A percentile compares a stretch with the other conserved stretches of the same genome.
Conservation (phyloP, 1,140 invertebrate species). For the Formica exsecta region DNA sequence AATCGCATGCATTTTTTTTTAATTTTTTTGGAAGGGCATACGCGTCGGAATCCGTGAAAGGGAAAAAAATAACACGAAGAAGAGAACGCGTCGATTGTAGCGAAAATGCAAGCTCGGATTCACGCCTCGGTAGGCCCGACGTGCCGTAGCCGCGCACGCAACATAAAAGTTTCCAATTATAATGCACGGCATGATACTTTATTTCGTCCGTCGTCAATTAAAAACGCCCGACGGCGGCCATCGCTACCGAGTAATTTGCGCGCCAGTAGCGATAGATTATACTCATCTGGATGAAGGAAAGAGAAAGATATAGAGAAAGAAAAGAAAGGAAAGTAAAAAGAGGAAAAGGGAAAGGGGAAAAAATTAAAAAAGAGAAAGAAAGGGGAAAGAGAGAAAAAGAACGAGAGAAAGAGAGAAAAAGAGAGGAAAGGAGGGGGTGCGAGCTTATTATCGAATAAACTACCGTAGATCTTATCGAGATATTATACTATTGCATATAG, state of each 20-base stretch:
- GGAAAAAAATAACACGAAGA: neutral
- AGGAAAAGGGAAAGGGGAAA: no score
- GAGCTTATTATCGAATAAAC: constrained; percentile 25
- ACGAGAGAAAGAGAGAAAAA: neutral
- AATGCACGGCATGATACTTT: constrained; percentile 50
- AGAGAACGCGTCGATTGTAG: constrained; percentile 44
- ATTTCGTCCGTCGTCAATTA: constrained; percentile 71
- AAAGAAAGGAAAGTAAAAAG: neutral
- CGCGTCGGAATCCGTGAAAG: constrained; percentile 6
- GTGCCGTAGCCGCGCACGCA: constrained; percentile 55
- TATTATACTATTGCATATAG: constrained; percentile 19
- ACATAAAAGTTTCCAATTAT: constrained; percentile 79
- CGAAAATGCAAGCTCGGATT: constrained; percentile 69
- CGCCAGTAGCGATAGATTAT: constrained; percentile 37
- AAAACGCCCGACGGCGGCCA: constrained; percentile 62
- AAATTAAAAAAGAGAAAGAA: neutral
- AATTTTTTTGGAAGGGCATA: neutral
- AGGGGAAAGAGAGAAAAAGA: neutral
- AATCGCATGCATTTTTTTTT: constrained; percentile 34
- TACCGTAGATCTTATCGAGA: constrained; percentile 33
- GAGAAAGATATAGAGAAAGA: neutral
- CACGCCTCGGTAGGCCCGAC: constrained; percentile 66
- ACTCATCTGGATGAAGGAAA: constrained; percentile 12
- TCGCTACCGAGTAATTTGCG: constrained; percentile 47
- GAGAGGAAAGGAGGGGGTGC: neutral